Conservation (phyloP, 2,797 vertebrate species). For the Trachurus trachurus region DNA sequence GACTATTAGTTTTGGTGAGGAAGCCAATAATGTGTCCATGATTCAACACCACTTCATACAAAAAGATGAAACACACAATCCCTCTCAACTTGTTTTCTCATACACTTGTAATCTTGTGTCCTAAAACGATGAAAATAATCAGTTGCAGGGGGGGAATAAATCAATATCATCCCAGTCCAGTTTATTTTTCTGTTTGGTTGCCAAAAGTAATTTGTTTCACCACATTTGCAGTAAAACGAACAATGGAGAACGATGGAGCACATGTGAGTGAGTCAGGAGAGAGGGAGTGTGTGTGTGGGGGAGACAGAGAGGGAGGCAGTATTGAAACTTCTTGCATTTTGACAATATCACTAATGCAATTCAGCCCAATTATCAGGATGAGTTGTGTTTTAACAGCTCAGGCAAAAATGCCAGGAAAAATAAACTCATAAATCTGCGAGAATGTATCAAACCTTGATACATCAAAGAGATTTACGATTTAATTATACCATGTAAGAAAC, state of each 20-base stretch:
- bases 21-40: constrained; percentile 46
- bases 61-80: constrained; percentile 46
- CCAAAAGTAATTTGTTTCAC: constrained; percentile 54
- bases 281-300: too few relatives aligned
- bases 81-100: constrained; percentile 27
- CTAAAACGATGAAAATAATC: constrained; percentile 40
- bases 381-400: constrained; percentile 48
- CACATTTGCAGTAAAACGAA: constrained; percentile 40
- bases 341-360: constrained; percentile 41
- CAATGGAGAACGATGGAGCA: constrained; percentile 13
- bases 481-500: constrained; percentile 62
- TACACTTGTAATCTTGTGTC: constrained; percentile 31
- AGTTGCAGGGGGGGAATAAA: constrained; percentile 13
- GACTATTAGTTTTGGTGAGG: constrained; percentile 61
- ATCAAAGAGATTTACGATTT: constrained; percentile 77
- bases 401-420: constrained; percentile 59
- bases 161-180: constrained; percentile 1
- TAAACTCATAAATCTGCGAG: constrained; percentile 59
- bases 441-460: constrained; percentile 63
- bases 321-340: constrained; percentile 18
- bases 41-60: constrained; percentile 51
- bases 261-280: background rate
- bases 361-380: constrained; percentile 36
- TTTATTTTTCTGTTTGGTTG: constrained; percentile 23
- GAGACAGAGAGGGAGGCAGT: background rate